These are phyloP conservation scores for Steinernema carpocapsae DNA, from an alignment of 2,888 invertebrate genomes.

Conservation along the genomic window DNA sequence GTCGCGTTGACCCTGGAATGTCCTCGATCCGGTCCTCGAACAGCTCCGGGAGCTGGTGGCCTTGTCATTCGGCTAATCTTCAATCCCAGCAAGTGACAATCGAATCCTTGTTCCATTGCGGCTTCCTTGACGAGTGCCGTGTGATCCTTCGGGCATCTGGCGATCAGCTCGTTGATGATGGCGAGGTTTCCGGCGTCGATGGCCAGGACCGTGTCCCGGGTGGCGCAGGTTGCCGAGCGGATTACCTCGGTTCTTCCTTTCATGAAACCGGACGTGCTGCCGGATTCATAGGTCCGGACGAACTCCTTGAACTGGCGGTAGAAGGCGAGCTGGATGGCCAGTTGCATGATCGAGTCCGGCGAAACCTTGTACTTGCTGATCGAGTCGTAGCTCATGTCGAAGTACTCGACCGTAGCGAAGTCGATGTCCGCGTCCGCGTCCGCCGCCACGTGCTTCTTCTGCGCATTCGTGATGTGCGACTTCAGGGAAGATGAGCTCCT, in stretches of 20 bases:
- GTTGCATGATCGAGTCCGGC: slow-evolving; percentile 93
- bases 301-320: slow-evolving; percentile 76
- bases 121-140: slow-evolving; percentile 86
- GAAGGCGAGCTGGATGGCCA: slow-evolving; percentile 87
- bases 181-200: slow-evolving; percentile 73
- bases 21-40: slow-evolving; percentile 75
- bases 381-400: slow-evolving; percentile 80
- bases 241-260: slow-evolving; percentile 87
- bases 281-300: slow-evolving; percentile 92
- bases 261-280: slow-evolving; percentile 93
- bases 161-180: slow-evolving; percentile 75
- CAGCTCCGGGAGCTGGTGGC: slow-evolving; percentile 47
- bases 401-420: slow-evolving; percentile 79
- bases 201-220: slow-evolving; percentile 74
- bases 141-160: slow-evolving; percentile 82
- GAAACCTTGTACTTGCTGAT: slow-evolving; percentile 86
- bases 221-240: slow-evolving; percentile 85
- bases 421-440: slow-evolving; percentile 77
- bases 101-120: slow-evolving; percentile 96
- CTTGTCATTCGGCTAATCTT: slow-evolving; percentile 74
- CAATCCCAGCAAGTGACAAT: slow-evolving; percentile 89
- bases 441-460: slow-evolving; percentile 76
- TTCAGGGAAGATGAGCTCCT: slow-evolving; percentile 75
- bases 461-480: slow-evolving; percentile 76
- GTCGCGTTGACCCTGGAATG: slow-evolving; percentile 50